Conservation (phyloP, 2,888 invertebrate species). For the Spisula subtruncata region DNA sequence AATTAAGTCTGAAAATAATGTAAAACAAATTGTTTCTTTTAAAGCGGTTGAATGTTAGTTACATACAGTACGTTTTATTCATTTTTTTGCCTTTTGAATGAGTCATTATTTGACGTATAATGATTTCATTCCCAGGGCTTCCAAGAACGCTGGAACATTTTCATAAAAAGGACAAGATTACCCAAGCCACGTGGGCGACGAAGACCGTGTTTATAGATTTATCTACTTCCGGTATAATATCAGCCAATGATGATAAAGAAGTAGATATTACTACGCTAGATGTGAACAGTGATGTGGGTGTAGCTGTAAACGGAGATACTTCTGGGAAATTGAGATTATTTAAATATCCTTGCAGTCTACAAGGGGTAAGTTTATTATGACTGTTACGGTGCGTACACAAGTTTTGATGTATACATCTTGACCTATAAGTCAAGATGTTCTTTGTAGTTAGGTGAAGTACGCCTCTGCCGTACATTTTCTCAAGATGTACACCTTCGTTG, state of each 20-base stretch:
- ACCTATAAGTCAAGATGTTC: too few species aligned
- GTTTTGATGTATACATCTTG: too few species aligned
- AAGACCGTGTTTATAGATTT: conserved; percentile 72
- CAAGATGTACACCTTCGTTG: too few species aligned
- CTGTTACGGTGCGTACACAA: too few species aligned
- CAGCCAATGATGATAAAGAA: conserved; percentile 76
- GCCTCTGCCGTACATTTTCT: too few species aligned
- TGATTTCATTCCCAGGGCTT: conserved; percentile 69
- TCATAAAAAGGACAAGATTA: conserved; percentile 37
- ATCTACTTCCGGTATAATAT: conserved; percentile 80
- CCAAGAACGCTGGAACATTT: conserved; percentile 48
- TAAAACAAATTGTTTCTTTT: too few species aligned
- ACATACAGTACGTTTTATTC: too few species aligned
- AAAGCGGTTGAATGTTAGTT: too few species aligned
- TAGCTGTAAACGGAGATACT: conserved; percentile 83
- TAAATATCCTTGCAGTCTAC: conserved; percentile 81
- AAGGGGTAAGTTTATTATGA: conserved; percentile 83
- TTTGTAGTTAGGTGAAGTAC: too few species aligned
- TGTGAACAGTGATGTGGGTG: conserved; percentile 71
- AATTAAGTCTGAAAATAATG: too few species aligned
- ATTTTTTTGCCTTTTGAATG: too few species aligned
- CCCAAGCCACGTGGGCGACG: conserved; percentile 68
- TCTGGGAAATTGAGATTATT: conserved; percentile 82
- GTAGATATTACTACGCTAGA: conserved; percentile 78
- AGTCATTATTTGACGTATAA: too few species aligned